A percentile compares a stretch with the other conserved stretches of the same genome.
phyloP scores from a whole-genome alignment of 2,888 invertebrate species.

The Celastrina argiolus region DNA sequence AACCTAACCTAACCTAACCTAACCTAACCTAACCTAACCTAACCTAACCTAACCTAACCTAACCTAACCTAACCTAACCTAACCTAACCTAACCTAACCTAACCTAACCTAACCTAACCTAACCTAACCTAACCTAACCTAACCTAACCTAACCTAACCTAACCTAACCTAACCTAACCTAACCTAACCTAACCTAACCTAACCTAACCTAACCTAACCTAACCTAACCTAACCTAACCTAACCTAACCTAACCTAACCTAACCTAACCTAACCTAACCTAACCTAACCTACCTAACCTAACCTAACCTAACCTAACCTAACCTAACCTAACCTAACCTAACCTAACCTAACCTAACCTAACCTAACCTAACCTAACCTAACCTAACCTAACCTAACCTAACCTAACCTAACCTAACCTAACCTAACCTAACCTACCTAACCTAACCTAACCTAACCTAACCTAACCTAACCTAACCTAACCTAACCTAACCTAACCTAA shows the following conservation, averaged over 20 bases:
- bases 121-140: constrained; percentile 26
- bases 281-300: no score
- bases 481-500: no score
- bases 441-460: no score
- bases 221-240: constrained; percentile 39
- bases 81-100: constrained; percentile 25
- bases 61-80: constrained; percentile 24
- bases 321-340: constrained; percentile 35
- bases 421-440: no score
- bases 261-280: constrained; percentile 34
- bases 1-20: constrained; percentile 30
- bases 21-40: constrained; percentile 13
- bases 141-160: constrained; percentile 25
- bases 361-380: no score
- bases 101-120: constrained; percentile 25
- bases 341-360: constrained; percentile 23
- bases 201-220: constrained; percentile 39
- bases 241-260: constrained; percentile 31
- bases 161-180: constrained; percentile 25
- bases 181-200: constrained; percentile 38
- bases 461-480: no score
- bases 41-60: constrained; percentile 22
- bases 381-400: constrained; percentile 35
- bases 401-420: no score
- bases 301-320: constrained; percentile 39